Base-by-base conservation (phyloP, 1,140 invertebrate genomes). In the Cydia fagiglandana region DNA sequence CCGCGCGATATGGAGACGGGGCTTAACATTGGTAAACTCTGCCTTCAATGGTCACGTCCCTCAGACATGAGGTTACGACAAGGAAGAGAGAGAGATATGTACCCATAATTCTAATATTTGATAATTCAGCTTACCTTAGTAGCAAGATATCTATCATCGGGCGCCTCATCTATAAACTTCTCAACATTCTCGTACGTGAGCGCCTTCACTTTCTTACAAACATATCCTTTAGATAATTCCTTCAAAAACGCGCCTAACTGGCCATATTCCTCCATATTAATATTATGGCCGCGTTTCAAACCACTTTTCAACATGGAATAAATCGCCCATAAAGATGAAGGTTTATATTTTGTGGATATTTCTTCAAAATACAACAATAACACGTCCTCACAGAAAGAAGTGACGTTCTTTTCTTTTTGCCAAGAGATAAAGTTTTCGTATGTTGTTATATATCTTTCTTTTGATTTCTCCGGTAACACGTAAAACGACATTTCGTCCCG, bases 281-380 rank as follows among this genome's bases (percentile, higher is more conserved):
- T 2, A 13, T 45, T 70, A 17, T 70, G 30, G 15, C n/a, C 45
- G 4, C 30, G 13, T 10, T 38, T 34, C 10, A 70, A 17, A 34
- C 30, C 24, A 17, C 66, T 41, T 70, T 70, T 70, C 30, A 70
- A 9, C 66, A 70, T 70, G 4, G 66, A 70, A 70, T 70, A 70
- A 9, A 70, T 70, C 9, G 66, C 30, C 66, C 66, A 70, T 15
- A 70, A 38, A 9, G 30, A 38, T 0, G 66, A 20, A 9, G 66
- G 66, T 70, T 70, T 70, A 10, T 38, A 38, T 41, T 70, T 38
- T 4, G n/a, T 0, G 0, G 66, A 15, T 6, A 70, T 34, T 17
- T 70, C 34, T 17, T 17, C 7, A 20, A 70, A 70, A 45, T 70
- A 70, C 4, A 17, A 13, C n/a, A 70, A 9, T 1, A 70, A 41